phyloP scores from a whole-genome alignment of 2,113 vertebrate genomes.

The Emydura subglobosa region DNA sequence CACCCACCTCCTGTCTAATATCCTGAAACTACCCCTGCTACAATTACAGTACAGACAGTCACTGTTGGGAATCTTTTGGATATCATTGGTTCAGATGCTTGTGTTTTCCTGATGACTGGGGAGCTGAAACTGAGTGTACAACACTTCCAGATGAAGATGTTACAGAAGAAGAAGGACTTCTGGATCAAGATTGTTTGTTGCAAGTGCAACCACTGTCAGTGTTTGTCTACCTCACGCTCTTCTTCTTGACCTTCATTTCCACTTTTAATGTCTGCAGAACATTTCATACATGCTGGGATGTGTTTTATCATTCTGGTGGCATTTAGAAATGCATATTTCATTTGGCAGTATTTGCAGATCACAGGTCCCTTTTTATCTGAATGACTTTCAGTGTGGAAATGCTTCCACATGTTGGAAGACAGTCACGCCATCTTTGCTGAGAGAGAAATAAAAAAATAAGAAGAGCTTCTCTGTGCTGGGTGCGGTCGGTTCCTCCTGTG shows the following conservation, averaged over 20 bases:
- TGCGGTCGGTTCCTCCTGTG: neutral
- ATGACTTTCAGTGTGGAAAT: neutral
- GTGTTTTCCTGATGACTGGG: neutral
- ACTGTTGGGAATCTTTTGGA: neutral
- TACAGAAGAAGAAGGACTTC: neutral
- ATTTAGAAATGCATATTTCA: neutral
- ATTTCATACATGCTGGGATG: neutral
- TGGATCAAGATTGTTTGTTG: neutral
- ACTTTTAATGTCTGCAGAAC: neutral
- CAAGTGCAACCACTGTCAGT: neutral
- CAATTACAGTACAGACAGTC: neutral
- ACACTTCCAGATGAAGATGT: neutral
- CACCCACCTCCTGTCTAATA: neutral
- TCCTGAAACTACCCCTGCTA: neutral
- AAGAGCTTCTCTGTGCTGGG: neutral
- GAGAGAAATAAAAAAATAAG: neutral
- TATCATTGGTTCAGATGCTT: neutral
- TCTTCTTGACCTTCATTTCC: neutral
- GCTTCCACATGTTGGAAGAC: neutral
- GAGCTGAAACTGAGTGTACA: neutral
- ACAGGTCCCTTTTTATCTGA: neutral
- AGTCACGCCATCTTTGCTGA: neutral
- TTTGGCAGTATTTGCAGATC: neutral
- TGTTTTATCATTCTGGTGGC: neutral
- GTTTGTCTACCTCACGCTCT: neutral